phyloP scores from a whole-genome alignment of 2,113 vertebrate genomes.

The Lasiurus cinereus region DNA sequence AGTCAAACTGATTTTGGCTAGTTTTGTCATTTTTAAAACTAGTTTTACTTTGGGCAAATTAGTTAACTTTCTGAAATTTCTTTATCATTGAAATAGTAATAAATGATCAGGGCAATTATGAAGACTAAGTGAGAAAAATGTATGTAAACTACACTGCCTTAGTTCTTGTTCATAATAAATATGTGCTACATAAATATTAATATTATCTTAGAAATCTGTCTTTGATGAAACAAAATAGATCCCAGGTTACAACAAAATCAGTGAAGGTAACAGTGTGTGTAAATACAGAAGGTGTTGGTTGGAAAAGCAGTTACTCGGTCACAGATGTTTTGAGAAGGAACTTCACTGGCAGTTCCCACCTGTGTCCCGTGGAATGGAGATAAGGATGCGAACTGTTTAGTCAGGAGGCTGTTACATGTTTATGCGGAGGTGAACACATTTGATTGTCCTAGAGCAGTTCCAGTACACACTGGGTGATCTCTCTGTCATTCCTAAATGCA shows the following conservation, averaged over 20 bases:
- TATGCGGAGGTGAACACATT: neutral
- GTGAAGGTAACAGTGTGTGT: neutral
- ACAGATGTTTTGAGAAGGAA: neutral
- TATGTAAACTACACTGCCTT: neutral
- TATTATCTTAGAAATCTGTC: neutral
- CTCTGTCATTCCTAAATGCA: neutral
- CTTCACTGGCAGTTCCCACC: neutral
- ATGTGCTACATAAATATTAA: neutral
- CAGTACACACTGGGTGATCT: neutral
- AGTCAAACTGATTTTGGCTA: neutral
- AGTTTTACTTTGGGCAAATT: slow-evolving; percentile 12
- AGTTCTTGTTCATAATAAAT: neutral
- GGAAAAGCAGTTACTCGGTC: too few species aligned
- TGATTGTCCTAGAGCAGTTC: neutral
- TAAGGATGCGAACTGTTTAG: neutral
- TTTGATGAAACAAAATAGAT: neutral
- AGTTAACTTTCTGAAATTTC: slow-evolving; percentile 42
- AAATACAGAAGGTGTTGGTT: neutral
- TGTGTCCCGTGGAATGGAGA: neutral
- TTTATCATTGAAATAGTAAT: neutral
- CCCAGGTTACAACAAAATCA: neutral
- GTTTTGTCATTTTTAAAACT: neutral
- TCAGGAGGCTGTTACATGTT: neutral
- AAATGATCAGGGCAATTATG: neutral
- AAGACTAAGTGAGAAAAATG: neutral